phyloP scores from a whole-genome alignment of 2,888 invertebrate species.

The Aporophyla nigra region DNA sequence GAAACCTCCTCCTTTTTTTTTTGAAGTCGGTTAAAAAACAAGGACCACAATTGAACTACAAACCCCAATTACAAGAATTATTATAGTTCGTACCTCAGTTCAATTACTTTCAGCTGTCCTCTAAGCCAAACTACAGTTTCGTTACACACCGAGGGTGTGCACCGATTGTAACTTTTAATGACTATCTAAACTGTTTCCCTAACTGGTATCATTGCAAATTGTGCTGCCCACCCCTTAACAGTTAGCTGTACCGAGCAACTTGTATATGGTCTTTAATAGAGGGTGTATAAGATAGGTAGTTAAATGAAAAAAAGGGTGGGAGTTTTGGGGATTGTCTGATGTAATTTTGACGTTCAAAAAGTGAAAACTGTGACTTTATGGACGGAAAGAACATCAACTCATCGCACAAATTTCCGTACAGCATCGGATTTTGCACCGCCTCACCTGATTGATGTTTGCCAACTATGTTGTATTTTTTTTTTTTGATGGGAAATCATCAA shows the following conservation, averaged over 20 bases:
- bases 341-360: too few species aligned
- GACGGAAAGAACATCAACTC: too few species aligned
- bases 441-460: too few species aligned
- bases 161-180: slow-evolving; percentile 52
- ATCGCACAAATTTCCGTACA: too few species aligned
- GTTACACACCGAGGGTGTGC: slow-evolving; percentile 22
- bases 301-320: too few species aligned
- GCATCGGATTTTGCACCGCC: too few species aligned
- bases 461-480: too few species aligned
- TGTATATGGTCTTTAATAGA: neutral
- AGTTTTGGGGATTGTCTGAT: too few species aligned
- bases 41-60: slow-evolving; percentile 3
- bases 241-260: neutral
- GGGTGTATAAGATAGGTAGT: neutral
- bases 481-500: too few species aligned
- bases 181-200: slow-evolving; percentile 33
- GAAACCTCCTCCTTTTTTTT: too few species aligned
- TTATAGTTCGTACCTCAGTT: slow-evolving; percentile 4
- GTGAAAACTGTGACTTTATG: too few species aligned
- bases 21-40: too few species aligned
- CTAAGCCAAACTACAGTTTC: slow-evolving; percentile 37
- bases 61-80: slow-evolving; percentile 27
- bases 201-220: slow-evolving; percentile 41
- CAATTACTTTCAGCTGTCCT: slow-evolving; percentile 10
- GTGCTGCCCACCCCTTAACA: neutral